phyloP scores from a whole-genome alignment of 2,113 vertebrate species.

The Gymnogyps californianus region DNA sequence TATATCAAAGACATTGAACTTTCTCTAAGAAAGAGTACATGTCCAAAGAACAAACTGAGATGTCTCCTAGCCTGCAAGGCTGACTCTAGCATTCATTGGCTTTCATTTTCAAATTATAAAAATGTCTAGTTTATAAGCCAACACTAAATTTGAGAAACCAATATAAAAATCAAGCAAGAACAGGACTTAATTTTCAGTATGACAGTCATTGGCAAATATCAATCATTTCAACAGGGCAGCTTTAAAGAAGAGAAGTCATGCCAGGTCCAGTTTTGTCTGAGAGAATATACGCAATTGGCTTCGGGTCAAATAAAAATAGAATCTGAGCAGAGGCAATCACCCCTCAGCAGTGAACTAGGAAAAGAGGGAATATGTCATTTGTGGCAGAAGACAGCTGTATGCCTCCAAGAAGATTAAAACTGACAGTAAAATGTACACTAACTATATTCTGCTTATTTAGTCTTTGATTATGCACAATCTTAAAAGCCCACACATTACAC shows the following conservation, averaged over 20 bases:
- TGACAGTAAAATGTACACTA: background rate
- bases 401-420: background rate
- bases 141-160: background rate
- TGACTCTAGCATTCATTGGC: background rate
- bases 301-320: conserved; percentile 70
- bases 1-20: background rate
- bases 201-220: background rate
- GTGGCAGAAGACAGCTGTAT: conserved; percentile 43
- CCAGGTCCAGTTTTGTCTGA: conserved; percentile 22
- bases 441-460: background rate
- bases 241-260: conserved; percentile 8
- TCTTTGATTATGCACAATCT: background rate
- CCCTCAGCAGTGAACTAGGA: background rate
- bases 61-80: background rate
- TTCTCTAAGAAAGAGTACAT: background rate
- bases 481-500: background rate
- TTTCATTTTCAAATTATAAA: conserved; percentile 33
- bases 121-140: background rate
- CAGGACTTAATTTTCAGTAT: background rate
- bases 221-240: conserved; percentile 22
- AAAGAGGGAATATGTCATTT: background rate
- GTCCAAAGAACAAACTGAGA: background rate
- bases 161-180: background rate
- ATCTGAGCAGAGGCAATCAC: background rate
- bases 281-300: conserved; percentile 53